A percentile compares a stretch with the other conserved stretches of the same genome.
Evolutionary conservation across 1,140 invertebrate genomes (phyloP).

Genomic region (Drosophila melanica): DNA sequence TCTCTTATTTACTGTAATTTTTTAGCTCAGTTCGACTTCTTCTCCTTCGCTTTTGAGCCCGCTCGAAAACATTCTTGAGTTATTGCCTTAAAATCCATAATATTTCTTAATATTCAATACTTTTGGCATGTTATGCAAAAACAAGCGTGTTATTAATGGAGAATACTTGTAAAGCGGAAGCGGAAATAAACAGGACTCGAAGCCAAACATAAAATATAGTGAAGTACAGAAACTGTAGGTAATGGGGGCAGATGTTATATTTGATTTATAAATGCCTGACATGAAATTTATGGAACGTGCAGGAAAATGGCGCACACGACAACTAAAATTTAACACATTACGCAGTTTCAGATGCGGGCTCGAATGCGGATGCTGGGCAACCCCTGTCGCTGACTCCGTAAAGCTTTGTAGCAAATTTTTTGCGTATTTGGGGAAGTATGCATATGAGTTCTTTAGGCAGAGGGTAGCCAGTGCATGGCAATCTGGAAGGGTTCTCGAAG

Average conservation of each 20-base stretch:
- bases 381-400: background rate
- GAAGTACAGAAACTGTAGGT: background rate
- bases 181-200: conserved; percentile 42
- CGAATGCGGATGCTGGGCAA: conserved; percentile 8
- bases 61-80: conserved; percentile 13
- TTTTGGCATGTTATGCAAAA: conserved; percentile 41
- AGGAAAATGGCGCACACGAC: conserved; percentile 43
- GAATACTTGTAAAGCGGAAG: conserved; percentile 57
- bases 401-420: conserved; percentile 24
- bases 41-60: too few species aligned
- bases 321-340: conserved; percentile 16
- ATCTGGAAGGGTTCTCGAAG: conserved; percentile 20
- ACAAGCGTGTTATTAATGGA: conserved; percentile 48
- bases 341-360: background rate
- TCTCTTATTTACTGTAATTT: background rate
- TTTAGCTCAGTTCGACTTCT: background rate
- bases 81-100: conserved; percentile 37
- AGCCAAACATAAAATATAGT: conserved; percentile 38
- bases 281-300: conserved; percentile 61
- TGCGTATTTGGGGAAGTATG: conserved; percentile 17
- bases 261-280: conserved; percentile 71
- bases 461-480: conserved; percentile 1
- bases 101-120: conserved; percentile 58
- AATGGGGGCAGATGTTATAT: conserved; percentile 32
- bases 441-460: conserved; percentile 37